phyloP scores from a whole-genome alignment of 2,797 vertebrate genomes.

The Muraenolepis orangiensis region DNA sequence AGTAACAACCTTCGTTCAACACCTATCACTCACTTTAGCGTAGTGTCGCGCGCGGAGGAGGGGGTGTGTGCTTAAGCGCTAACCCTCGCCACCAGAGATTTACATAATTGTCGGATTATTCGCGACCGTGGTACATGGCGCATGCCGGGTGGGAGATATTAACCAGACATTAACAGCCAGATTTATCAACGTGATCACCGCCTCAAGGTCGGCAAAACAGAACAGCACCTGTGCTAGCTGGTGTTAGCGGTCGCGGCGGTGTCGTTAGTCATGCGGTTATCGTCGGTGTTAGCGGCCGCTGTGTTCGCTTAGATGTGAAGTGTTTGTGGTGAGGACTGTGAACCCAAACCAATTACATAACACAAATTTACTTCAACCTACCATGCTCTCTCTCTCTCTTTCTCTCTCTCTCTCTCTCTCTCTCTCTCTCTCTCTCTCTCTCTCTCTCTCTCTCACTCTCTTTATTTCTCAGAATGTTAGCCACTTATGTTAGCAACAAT shows the following conservation, averaged over 20 bases:
- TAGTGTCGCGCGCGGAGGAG: slow-evolving; percentile 25
- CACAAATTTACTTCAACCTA: no score
- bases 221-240: neutral
- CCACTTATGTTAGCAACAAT: no score
- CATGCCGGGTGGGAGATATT: slow-evolving; percentile 33
- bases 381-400: neutral
- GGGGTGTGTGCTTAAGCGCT: slow-evolving; percentile 27
- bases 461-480: no score
- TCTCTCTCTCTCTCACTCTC: no score
- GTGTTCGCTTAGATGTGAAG: no score
- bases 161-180: slow-evolving; percentile 28
- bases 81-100: slow-evolving; percentile 47
- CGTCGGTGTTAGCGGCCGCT: no score
- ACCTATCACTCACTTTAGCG: slow-evolving; percentile 62
- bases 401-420: no score
- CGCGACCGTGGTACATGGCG: slow-evolving; percentile 28
- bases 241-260: neutral
- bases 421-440: no score
- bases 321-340: no score
- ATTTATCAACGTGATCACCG: slow-evolving; percentile 33
- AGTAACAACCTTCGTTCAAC: slow-evolving; percentile 65
- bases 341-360: no score
- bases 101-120: slow-evolving; percentile 66
- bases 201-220: slow-evolving; percentile 47
- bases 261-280: no score